Evolutionary conservation across 2,797 vertebrate species (phyloP).

Genomic region (Halcyon chelicuti): DNA sequence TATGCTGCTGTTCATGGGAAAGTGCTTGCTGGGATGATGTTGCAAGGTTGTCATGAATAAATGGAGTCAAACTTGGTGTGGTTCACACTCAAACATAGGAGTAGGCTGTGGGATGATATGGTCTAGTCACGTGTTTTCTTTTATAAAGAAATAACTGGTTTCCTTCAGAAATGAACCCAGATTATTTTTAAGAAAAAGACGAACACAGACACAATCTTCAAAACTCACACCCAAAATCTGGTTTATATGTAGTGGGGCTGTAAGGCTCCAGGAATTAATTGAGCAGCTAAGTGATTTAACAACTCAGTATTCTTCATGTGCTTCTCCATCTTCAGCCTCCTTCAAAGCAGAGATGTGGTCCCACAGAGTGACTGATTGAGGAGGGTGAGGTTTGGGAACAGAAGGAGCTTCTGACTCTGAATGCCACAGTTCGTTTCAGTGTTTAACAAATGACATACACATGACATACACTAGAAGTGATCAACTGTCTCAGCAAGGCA

Average conservation of each 20-base stretch:
- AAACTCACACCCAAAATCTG: fast-evolving
- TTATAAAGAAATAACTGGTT: background rate
- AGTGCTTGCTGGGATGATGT: background rate
- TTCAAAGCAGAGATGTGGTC: background rate
- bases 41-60: background rate
- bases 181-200: background rate
- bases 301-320: background rate
- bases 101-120: background rate
- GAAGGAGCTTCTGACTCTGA: background rate
- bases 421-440: background rate
- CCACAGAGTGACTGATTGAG: background rate
- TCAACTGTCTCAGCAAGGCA: background rate
- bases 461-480: background rate
- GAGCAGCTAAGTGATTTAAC: background rate
- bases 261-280: background rate
- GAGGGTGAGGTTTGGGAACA: background rate
- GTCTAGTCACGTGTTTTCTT: background rate
- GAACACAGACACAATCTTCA: background rate
- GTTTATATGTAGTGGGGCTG: background rate
- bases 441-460: background rate
- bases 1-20: background rate
- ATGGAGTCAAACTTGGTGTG: background rate
- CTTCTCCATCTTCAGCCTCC: background rate
- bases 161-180: background rate
- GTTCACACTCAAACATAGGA: background rate